Conservation (phyloP, 2,113 vertebrate species). For the Genyomyrus donnyi region DNA sequence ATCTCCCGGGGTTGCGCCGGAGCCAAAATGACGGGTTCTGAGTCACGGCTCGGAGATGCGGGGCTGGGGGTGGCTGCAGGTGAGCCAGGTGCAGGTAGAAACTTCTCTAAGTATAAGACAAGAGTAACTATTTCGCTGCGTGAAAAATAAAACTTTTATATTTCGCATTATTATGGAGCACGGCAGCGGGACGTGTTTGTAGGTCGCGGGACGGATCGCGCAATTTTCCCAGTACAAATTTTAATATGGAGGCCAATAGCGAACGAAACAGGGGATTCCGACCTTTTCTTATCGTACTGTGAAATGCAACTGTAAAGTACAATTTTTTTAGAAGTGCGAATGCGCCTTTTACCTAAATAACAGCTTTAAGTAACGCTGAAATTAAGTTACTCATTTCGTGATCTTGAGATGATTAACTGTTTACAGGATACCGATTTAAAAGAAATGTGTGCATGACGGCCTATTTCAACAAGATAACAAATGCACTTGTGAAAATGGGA, state of each 20-base stretch:
- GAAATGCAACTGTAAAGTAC: not conserved
- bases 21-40: not conserved
- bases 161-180: not conserved
- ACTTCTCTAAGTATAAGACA: not conserved
- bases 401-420: not conserved
- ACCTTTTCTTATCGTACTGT: not conserved
- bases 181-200: not conserved
- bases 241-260: not conserved
- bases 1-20: not conserved
- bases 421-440: not conserved
- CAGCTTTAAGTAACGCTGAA: not conserved
- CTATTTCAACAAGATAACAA: not conserved
- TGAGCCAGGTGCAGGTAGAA: not conserved
- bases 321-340: not conserved
- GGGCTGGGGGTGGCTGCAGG: not conserved
- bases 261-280: not conserved
- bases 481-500: not conserved
- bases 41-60: not conserved
- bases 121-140: not conserved
- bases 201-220: not conserved
- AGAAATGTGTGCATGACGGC: not conserved
- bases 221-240: not conserved
- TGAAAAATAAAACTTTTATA: not conserved
- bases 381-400: not conserved
- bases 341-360: not conserved